Conservation (phyloP, 2,113 vertebrate genomes). For the Tiliqua scincoides region DNA sequence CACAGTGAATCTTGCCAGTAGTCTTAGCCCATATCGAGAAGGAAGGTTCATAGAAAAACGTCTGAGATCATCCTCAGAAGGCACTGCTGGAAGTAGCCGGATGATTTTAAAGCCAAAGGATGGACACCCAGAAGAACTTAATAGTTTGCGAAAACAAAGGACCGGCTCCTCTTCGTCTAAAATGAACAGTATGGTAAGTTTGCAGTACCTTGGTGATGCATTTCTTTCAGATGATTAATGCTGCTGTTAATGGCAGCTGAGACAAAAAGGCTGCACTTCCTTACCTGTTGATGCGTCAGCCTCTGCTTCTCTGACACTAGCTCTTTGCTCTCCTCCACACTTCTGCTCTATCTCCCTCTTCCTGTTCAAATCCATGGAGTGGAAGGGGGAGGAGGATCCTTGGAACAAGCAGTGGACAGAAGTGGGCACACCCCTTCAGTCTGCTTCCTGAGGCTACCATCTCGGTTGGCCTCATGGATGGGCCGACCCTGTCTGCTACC, state of each 20-base stretch:
- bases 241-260: not conserved
- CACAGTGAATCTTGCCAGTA: constrained; percentile 74
- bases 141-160: constrained; percentile 86
- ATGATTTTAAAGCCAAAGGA: constrained; percentile 88
- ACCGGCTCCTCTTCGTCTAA: constrained; percentile 93
- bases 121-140: constrained; percentile 79
- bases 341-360: no score
- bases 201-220: fast-evolving
- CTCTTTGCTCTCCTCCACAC: not conserved
- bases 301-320: no score
- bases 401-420: no score
- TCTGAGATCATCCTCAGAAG: constrained; percentile 93
- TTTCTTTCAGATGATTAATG: not conserved
- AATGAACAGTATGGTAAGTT: constrained; percentile 95
- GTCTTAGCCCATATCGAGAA: constrained; percentile 88
- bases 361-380: no score
- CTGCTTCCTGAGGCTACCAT: no score
- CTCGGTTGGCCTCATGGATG: no score
- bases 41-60: constrained; percentile 89
- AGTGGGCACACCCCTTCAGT: no score
- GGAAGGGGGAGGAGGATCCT: no score
- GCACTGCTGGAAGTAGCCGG: constrained; percentile 88
- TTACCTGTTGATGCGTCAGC: no score
- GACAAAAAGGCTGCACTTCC: not conserved
- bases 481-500: no score